Evolutionary conservation across 2,888 invertebrate species (phyloP).

Genomic region (Nomada flava): DNA sequence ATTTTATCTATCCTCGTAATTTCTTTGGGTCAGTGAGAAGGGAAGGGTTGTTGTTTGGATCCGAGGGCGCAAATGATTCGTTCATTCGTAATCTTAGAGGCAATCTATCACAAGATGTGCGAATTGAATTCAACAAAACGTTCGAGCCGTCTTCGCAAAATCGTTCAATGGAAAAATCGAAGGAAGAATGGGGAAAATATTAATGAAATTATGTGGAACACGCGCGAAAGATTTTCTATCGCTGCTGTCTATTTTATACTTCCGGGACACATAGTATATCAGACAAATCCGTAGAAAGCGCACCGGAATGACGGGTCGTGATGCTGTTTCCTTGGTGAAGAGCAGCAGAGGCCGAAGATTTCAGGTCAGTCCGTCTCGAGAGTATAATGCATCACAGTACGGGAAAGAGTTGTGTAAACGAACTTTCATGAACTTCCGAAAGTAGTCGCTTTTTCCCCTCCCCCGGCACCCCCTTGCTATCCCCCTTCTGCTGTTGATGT

Average conservation of each 20-base stretch:
- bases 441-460: conserved; percentile 65
- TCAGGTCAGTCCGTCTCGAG: conserved; percentile 81
- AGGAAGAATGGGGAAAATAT: not conserved
- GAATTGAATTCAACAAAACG: too few relatives aligned
- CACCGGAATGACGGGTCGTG: conserved; percentile 69
- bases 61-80: too few relatives aligned
- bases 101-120: too few relatives aligned
- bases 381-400: conserved; percentile 79
- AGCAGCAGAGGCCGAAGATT: conserved; percentile 79
- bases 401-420: conserved; percentile 79
- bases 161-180: too few relatives aligned
- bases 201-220: not conserved
- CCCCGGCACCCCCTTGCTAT: conserved; percentile 26
- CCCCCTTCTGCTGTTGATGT: conserved; percentile 58
- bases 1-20: not conserved
- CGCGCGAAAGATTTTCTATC: not conserved
- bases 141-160: too few relatives aligned
- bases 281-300: conserved; percentile 65
- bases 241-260: conserved; percentile 23
- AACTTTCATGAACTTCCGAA: conserved; percentile 79
- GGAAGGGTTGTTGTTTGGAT: too few relatives aligned
- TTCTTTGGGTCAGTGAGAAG: too few relatives aligned
- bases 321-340: conserved; percentile 66
- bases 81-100: too few relatives aligned
- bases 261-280: conserved; percentile 65